Evolutionary conservation across 2,888 invertebrate genomes (phyloP), one percentile per base, ranked within the genome.

Genomic region (Caenorhabditis becei): DNA sequence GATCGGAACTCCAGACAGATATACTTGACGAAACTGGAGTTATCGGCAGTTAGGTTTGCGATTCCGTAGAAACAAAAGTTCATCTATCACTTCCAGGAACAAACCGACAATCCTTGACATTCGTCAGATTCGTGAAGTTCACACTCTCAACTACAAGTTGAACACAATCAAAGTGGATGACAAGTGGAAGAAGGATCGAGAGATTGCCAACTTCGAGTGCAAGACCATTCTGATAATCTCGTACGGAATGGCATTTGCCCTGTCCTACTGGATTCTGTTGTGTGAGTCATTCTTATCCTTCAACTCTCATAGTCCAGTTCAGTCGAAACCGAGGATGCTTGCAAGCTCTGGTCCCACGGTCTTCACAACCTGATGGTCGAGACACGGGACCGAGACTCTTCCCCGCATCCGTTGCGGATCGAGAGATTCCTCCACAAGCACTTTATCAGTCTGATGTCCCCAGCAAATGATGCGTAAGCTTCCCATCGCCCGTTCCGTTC

Each of bases 121-220:
- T 26, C 84, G 87, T 71, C 82, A 87, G 26, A 84, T 90, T 16
- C 86, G 90, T 24, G 90, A 87, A 82, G 87, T 87, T 8, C 89
- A 90, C 69, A 89, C 89, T 2, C 79, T 90, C 18, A 86, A 89
- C 44, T 89, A 87, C 83, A 89, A 88, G 59, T 41, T 87, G 37
- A 83, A 83, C 37, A 81, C 70, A 5, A 88, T 91, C 61, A 83
- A 86, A 77, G 79, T 91, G n/a, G 77, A 66, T 18, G 91, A 91
- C 81, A 91, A 90, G 75, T 91, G 91, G 90, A 83, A 80, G 26
- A 86, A 87, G 53, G 91, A 91, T 77, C 84, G 86, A 58, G 87
- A 87, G 37, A 69, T 87, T 10, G 58, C 58, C 16, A 72, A 72
- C 23, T 89, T 91, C 62, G 86, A 91, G 23, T 66, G 88, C 4